Conservation (phyloP, 2,113 vertebrate species). For the Pitta sordida region DNA sequence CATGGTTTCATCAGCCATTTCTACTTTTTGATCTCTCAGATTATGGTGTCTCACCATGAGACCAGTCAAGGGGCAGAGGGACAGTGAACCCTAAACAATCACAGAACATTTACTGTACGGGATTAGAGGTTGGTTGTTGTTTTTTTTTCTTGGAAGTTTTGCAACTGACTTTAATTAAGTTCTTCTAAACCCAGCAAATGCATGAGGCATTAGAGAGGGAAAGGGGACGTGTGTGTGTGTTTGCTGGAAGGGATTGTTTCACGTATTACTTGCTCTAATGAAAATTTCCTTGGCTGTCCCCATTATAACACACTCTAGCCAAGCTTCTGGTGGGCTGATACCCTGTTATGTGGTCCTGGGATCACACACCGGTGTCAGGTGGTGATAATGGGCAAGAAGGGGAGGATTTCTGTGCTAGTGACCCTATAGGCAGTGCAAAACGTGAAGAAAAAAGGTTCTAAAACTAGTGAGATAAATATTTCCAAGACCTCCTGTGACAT, state of each 20-base stretch:
- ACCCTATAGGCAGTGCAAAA: background rate
- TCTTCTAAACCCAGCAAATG: background rate
- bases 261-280: background rate
- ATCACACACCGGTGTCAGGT: background rate
- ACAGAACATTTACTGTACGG: background rate
- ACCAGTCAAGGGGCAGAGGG: background rate
- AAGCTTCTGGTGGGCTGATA: background rate
- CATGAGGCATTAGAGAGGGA: background rate
- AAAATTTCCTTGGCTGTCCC: background rate
- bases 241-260: background rate
- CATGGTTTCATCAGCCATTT: background rate
- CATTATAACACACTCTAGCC: background rate
- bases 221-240: background rate
- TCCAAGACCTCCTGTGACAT: fast-evolving
- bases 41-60: background rate
- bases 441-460: background rate
- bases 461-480: background rate
- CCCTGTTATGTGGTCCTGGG: fast-evolving
- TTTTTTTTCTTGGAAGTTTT: slow-evolving; percentile 16
- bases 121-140: background rate
- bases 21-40: slow-evolving; percentile 10
- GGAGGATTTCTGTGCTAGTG: background rate
- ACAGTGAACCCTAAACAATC: slow-evolving; percentile 5
- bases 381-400: background rate
- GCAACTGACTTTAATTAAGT: slow-evolving; percentile 54